Conservation (phyloP, 2,113 vertebrate species). For the Astur gentilis region DNA sequence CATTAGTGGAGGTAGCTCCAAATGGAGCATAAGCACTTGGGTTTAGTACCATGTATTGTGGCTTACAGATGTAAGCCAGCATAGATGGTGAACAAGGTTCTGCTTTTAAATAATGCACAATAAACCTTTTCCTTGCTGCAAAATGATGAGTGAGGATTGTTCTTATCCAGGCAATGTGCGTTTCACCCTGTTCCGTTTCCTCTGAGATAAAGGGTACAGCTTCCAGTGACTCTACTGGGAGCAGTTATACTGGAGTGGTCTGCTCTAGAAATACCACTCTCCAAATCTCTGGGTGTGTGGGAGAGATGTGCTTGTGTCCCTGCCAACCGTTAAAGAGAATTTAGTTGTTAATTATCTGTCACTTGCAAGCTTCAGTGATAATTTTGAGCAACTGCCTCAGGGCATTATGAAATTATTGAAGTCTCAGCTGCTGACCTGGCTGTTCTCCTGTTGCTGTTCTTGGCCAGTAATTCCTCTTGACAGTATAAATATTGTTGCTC, state of each 20-base stretch:
- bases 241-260: neutral
- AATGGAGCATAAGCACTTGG: neutral
- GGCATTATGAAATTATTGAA: slow-evolving; percentile 14
- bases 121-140: neutral
- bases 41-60: rapidly evolving
- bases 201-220: neutral
- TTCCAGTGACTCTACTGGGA: neutral
- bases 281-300: neutral
- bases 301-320: neutral
- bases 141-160: neutral
- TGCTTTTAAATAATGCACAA: neutral
- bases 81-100: neutral
- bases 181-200: neutral
- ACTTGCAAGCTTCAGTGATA: slow-evolving; percentile 13
- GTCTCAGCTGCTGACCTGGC: slow-evolving; percentile 42
- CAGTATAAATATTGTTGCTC: slow-evolving; percentile 24
- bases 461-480: slow-evolving; percentile 8
- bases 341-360: slow-evolving; percentile 39
- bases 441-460: slow-evolving; percentile 4
- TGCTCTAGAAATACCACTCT: neutral
- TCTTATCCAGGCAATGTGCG: neutral
- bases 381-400: neutral
- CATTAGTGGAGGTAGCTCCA: neutral
- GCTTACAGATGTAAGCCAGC: neutral
- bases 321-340: neutral